These are phyloP conservation scores for Galendromus occidentalis DNA, from an alignment of 1,140 invertebrate genomes.

Conservation along the genomic window DNA sequence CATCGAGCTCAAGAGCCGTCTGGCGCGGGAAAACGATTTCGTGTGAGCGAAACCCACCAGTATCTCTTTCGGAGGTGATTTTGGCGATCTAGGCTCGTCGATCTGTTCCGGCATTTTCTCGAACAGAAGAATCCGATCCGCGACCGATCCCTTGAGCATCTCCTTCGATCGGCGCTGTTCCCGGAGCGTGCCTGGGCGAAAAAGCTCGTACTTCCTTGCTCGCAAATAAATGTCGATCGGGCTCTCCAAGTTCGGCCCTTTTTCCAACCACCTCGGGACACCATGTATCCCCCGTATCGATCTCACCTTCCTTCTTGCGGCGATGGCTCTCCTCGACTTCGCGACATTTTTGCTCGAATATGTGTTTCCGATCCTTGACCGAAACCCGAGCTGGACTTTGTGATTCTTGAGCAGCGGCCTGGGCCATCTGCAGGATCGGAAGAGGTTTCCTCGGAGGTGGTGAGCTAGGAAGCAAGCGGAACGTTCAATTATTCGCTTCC, in stretches of 20 bases:
- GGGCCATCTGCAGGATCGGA: neutral
- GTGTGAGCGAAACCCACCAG: neutral
- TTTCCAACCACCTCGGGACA: neutral
- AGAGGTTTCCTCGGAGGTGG: neutral
- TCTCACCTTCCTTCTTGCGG: neutral
- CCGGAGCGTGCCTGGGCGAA: neutral
- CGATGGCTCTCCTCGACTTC: constrained; percentile 2
- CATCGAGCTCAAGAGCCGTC: no score
- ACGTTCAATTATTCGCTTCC: no score
- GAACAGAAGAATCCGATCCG: constrained; percentile 71
- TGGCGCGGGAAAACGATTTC: no score
- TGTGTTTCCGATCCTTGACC: neutral
- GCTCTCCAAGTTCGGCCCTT: no score
- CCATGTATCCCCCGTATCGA: neutral
- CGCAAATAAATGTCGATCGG: no score
- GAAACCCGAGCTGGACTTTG: neutral
- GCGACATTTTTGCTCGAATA: neutral
- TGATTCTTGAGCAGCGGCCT: neutral
- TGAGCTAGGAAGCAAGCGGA: neutral
- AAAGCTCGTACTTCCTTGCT: no score
- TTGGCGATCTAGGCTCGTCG: neutral
- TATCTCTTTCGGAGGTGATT: constrained; percentile 3
- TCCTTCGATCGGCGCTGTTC: constrained; percentile 4
- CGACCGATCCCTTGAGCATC: constrained; percentile 53
- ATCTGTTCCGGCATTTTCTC: constrained; percentile 52